Evolutionary conservation across 2,888 invertebrate species (phyloP).

Genomic region (Pseudeuparius sepicola): DNA sequence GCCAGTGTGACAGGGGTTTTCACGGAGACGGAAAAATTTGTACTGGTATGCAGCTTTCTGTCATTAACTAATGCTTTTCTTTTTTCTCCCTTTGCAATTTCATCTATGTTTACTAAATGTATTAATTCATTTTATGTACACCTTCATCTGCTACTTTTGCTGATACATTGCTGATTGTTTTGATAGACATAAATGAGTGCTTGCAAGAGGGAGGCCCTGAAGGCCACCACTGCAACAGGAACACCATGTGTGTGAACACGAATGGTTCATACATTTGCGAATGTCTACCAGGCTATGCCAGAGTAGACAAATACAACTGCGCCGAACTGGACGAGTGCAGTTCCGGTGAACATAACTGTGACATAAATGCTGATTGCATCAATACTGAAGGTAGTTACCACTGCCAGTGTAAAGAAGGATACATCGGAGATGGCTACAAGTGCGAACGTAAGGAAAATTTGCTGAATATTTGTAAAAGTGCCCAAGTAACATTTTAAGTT

Average conservation of each 20-base stretch:
- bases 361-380: conserved; percentile 64
- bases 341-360: conserved; percentile 61
- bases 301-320: conserved; percentile 70
- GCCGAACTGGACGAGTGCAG: conserved; percentile 73
- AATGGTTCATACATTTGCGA: conserved; percentile 75
- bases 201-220: conserved; percentile 62
- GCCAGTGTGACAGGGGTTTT: conserved; percentile 85
- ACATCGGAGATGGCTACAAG: conserved; percentile 64
- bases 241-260: conserved; percentile 75
- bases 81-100: too few relatives aligned
- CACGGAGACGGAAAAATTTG: conserved; percentile 74
- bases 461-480: too few relatives aligned
- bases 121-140: not conserved
- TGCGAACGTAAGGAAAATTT: conserved; percentile 69
- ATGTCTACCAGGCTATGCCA: conserved; percentile 68
- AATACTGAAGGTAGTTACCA: conserved; percentile 76
- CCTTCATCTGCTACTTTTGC: conserved; percentile 2
- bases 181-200: conserved; percentile 85
- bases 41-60: conserved; percentile 55
- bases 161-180: too few relatives aligned
- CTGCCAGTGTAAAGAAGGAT: conserved; percentile 64
- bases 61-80: conserved; percentile 8
- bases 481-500: too few relatives aligned
- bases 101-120: conserved; percentile 8
- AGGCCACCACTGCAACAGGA: conserved; percentile 78